Base-by-base conservation (phyloP, 2,113 vertebrate genomes). In the Sylvietta virens region DNA sequence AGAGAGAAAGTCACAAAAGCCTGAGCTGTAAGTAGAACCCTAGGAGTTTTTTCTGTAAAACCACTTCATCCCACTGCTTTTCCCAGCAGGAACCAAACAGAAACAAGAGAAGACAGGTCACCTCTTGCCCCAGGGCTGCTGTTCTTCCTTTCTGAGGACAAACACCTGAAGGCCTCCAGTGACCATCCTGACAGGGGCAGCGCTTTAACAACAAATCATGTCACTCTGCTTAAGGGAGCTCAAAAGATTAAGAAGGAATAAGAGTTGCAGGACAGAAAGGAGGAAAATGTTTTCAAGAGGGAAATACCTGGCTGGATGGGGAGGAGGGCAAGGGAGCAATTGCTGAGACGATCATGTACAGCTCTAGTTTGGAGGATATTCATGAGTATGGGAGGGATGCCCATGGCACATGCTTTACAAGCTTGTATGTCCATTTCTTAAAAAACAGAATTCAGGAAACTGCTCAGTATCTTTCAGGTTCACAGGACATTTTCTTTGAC, bases 341-440 rank as follows among this genome's bases (percentile, higher is more conserved):
- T 5, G 18, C 47, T 54, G 42, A 71, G 54, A 50, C 0, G 1
- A 3, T 53, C 18, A 28, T 37, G n/a, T 35, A 23, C 0, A 2
- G 13, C 48, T 53, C 11, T 14, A 27, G 3, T 58, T 82, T 76
- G 33, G 7, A 61, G 8, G 33, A 30, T 40, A 31, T 12, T 70
- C 13, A 22, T 37, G 39, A 31, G 12, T 6, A 1, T 2, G 6
- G 50, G 22, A 62, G 24, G 13, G 19, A 42, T 27, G 62, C 4
- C 51, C 8, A 31, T 15, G 5, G 39, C 45, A 62, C 33, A 53
- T 16, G 15, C 8, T 84, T 84, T 45, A 66, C 9, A 4, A 37
- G 40, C 5, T 66, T 81, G 2, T 19, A 42, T 9, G 3, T 30
- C 5, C 18, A 69, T 86, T 81, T 60, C 39, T 64, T 57, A 51